Evolutionary conservation across 2,888 invertebrate genomes (phyloP).

Genomic region (Anthrax anthrax): DNA sequence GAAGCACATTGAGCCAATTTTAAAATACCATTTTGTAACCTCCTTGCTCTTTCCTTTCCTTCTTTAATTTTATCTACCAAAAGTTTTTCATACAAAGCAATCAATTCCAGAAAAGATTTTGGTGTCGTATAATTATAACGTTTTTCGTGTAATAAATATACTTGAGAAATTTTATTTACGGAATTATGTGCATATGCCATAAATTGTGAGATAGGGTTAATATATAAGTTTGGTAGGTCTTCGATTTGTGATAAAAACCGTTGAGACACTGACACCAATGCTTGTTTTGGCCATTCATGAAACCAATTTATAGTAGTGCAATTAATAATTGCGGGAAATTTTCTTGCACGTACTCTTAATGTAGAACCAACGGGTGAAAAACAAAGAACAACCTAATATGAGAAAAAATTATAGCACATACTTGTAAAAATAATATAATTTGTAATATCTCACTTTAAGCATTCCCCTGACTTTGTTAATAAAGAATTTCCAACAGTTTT

Average conservation of each 20-base stretch:
- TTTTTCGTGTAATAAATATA: constrained; percentile 69
- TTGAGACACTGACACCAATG: constrained; percentile 74
- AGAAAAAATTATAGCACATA: neutral
- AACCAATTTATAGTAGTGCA: constrained; percentile 94
- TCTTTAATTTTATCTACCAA: constrained; percentile 51
- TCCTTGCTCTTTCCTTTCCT: constrained; percentile 56
- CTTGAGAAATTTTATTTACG: constrained; percentile 70
- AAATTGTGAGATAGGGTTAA: constrained; percentile 58
- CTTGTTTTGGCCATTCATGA: constrained; percentile 91
- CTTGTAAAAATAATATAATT: too few species aligned
- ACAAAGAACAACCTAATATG: constrained; percentile 62
- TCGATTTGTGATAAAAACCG: constrained; percentile 67
- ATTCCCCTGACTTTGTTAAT: constrained; percentile 74
- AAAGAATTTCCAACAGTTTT: constrained; percentile 92
- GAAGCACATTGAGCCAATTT: constrained; percentile 73
- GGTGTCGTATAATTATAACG: constrained; percentile 94
- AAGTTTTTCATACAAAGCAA: constrained; percentile 63
- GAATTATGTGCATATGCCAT: constrained; percentile 84
- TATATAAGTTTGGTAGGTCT: constrained; percentile 33
- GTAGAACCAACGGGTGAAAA: constrained; percentile 92
- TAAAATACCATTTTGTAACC: constrained; percentile 77
- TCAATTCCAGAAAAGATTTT: constrained; percentile 88
- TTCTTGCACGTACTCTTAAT: constrained; percentile 68
- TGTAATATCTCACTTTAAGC: constrained; percentile 38
- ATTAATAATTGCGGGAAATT: constrained; percentile 88